Conservation (phyloP, 1,140 invertebrate species). For the Eurytemora carolleeae region DNA sequence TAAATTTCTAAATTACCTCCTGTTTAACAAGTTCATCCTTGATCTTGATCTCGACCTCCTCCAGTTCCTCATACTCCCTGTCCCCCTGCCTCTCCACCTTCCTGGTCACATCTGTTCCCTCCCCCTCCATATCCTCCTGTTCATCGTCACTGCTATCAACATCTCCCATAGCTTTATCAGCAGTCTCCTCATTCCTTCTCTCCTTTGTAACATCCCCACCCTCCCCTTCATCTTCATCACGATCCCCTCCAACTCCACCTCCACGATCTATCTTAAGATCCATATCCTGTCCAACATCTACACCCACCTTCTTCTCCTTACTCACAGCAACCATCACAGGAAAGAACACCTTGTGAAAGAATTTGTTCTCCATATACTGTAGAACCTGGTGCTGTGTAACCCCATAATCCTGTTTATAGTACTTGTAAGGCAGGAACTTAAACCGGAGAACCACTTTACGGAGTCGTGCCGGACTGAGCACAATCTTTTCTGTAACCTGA, state of each 20-base stretch:
- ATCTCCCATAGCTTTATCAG: slow-evolving; percentile 18
- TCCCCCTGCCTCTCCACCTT: slow-evolving; percentile 1
- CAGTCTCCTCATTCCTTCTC: slow-evolving; percentile 15
- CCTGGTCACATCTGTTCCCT: neutral
- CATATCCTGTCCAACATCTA: slow-evolving; percentile 17
- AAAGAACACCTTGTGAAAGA: slow-evolving; percentile 22
- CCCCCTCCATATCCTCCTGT: slow-evolving; percentile 20
- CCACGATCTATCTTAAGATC: slow-evolving; percentile 25
- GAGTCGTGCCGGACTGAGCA: neutral
- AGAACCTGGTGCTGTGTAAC: slow-evolving; percentile 44
- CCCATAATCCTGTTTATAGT: slow-evolving; percentile 46
- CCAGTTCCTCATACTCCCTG: slow-evolving; percentile 1
- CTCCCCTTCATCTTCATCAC: slow-evolving; percentile 23
- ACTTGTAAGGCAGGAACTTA: slow-evolving; percentile 45
- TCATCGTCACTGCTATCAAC: slow-evolving; percentile 26
- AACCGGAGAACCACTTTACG: slow-evolving; percentile 28
- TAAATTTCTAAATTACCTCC: too few species aligned
- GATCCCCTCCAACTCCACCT: slow-evolving; percentile 24
- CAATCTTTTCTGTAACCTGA: slow-evolving; percentile 21
- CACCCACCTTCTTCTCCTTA: slow-evolving; percentile 10
- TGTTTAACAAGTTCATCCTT: slow-evolving; percentile 1
- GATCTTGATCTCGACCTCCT: too few species aligned
- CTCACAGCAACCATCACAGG: slow-evolving; percentile 19
- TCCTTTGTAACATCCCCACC: slow-evolving; percentile 8
- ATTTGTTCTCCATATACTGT: slow-evolving; percentile 28